Evolutionary conservation across 2,113 vertebrate genomes (phyloP).

Genomic region (Pteropus alecto): DNA sequence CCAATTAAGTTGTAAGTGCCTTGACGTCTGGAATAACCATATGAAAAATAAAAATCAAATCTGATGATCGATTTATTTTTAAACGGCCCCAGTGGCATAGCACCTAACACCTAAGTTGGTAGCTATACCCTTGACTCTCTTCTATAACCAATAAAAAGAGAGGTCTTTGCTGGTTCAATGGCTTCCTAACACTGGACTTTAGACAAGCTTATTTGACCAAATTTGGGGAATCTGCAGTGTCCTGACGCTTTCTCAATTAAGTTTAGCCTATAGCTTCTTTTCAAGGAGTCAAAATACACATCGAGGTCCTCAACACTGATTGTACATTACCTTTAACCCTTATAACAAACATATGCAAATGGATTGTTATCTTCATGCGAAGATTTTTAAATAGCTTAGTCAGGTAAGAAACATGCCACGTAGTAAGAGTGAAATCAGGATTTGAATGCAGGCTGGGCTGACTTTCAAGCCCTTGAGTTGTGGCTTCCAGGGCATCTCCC

Average conservation of each 20-base stretch:
- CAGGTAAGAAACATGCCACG: not conserved
- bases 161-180: not conserved
- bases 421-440: not conserved
- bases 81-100: not conserved
- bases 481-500: not conserved
- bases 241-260: not conserved
- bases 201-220: not conserved
- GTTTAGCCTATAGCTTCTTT: not conserved
- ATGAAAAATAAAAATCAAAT: not conserved
- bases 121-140: not conserved
- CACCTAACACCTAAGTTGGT: not conserved
- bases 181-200: not conserved
- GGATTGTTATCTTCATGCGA: not conserved
- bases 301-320: not conserved
- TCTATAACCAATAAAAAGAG: not conserved
- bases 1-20: not conserved
- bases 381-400: not conserved
- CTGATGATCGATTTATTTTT: not conserved
- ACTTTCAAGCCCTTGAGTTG: not conserved
- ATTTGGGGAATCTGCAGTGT: not conserved
- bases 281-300: not conserved
- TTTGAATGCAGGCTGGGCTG: not conserved
- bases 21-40: constrained; percentile 17
- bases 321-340: not conserved
- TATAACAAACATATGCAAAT: not conserved